These are phyloP conservation scores for Phrixothrix hirtus DNA, from an alignment of 2,888 invertebrate genomes.

Conservation along the genomic window DNA sequence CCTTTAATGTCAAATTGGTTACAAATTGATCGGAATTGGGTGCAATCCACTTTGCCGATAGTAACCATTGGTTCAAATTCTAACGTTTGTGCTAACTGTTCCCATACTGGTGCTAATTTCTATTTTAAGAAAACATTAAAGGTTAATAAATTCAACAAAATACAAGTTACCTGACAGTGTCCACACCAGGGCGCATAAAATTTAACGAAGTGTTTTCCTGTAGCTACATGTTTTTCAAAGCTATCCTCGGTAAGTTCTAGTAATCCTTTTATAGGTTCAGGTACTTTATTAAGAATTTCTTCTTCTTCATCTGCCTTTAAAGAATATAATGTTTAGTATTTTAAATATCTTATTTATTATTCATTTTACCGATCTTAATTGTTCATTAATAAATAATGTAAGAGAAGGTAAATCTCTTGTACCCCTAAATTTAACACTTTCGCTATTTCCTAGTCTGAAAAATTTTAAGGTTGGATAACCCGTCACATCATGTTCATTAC, in stretches of 20 bases:
- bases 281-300: slow-evolving; percentile 52
- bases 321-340: background rate
- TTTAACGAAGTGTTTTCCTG: slow-evolving; percentile 84
- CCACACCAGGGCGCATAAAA: slow-evolving; percentile 94
- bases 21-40: slow-evolving; percentile 74
- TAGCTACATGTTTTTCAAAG: slow-evolving; percentile 71
- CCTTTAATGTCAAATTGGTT: slow-evolving; percentile 80
- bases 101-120: slow-evolving; percentile 84
- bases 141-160: slow-evolving; percentile 5
- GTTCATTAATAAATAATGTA: slow-evolving; percentile 76
- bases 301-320: slow-evolving; percentile 37
- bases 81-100: slow-evolving; percentile 73
- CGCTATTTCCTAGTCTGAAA: slow-evolving; percentile 69
- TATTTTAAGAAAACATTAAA: slow-evolving; percentile 47
- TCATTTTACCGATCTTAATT: slow-evolving; percentile 58
- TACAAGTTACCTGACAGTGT: slow-evolving; percentile 71
- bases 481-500: slow-evolving; percentile 75
- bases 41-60: slow-evolving; percentile 86
- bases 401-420: slow-evolving; percentile 76
- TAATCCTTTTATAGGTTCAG: slow-evolving; percentile 65
- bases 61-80: slow-evolving; percentile 68
- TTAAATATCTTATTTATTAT: slow-evolving; percentile 8
- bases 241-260: slow-evolving; percentile 75
- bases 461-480: slow-evolving; percentile 73
- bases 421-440: slow-evolving; percentile 76